These are phyloP conservation scores for Scaptomyza polygonia DNA, from an alignment of 2,888 invertebrate species.

Conservation along the genomic window DNA sequence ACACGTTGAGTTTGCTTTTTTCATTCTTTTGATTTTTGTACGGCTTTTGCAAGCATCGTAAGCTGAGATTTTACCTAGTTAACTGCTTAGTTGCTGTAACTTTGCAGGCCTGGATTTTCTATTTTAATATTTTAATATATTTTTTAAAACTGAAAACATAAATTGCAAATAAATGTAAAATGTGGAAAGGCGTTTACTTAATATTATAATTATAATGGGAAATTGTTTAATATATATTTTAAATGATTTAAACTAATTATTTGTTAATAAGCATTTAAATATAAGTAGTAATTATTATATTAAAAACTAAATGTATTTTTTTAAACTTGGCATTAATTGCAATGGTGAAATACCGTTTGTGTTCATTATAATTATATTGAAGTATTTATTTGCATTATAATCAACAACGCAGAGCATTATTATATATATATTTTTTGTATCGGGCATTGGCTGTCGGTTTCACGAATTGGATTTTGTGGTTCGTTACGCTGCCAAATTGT, in stretches of 20 bases:
- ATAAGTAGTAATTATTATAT: background rate
- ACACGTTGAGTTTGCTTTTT: constrained; percentile 36
- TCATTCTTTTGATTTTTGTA: constrained; percentile 10
- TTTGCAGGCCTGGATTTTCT: too few relatives aligned
- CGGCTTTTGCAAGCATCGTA: constrained; percentile 2
- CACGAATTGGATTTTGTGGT: constrained; percentile 44
- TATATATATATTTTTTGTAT: background rate
- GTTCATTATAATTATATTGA: background rate
- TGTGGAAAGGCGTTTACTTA: too few relatives aligned
- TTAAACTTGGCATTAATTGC: background rate
- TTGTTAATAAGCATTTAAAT: background rate
- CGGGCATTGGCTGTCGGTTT: constrained; percentile 10
- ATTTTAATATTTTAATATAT: too few relatives aligned
- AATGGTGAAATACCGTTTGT: background rate
- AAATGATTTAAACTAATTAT: too few relatives aligned
- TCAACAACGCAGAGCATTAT: background rate
- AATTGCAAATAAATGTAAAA: too few relatives aligned
- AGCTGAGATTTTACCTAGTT: constrained; percentile 20
- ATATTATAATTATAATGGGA: too few relatives aligned
- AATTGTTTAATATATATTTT: too few relatives aligned
- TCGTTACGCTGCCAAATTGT: constrained; percentile 43
- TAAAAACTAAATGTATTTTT: background rate
- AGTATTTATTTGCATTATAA: background rate
- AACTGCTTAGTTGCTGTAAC: constrained; percentile 14
- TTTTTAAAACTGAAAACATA: too few relatives aligned